These are phyloP conservation scores for Palythoa caribaeorum DNA, from an alignment of 92 coral and sea anemone species.

Conservation along the genomic window DNA sequence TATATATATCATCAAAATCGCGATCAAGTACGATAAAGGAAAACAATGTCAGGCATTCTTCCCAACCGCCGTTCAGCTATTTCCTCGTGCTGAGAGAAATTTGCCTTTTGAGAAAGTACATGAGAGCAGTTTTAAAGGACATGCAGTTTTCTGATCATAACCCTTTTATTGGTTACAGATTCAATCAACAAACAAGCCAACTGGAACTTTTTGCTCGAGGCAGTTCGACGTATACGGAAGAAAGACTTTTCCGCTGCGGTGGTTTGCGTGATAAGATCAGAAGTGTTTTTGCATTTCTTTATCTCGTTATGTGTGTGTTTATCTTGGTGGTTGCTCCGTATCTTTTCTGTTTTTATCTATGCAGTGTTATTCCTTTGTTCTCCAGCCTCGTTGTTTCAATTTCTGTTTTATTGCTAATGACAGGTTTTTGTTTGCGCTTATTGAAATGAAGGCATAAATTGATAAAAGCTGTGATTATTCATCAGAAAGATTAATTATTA, in stretches of 20 bases:
- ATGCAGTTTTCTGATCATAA: not conserved
- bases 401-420: not conserved
- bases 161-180: not conserved
- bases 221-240: not conserved
- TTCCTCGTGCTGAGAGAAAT: conserved; percentile 18
- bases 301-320: conserved; percentile 27
- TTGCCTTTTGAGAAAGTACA: conserved; percentile 40
- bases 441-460: not conserved
- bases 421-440: conserved; percentile 6
- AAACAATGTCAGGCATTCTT: not conserved
- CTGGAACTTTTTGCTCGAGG: not conserved
- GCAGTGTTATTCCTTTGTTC: not conserved
- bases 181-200: not conserved
- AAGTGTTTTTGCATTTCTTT: not conserved
- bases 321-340: conserved; percentile 22
- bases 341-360: conserved; percentile 5
- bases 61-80: conserved; percentile 1
- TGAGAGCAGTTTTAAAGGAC: conserved; percentile 32
- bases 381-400: not conserved
- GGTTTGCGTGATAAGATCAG: not conserved
- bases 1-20: conserved; percentile 2
- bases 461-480: no score
- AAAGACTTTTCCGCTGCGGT: not conserved
- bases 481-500: no score
- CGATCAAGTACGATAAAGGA: not conserved